Evolutionary conservation across 2,797 vertebrate genomes (phyloP).

Genomic region (Peromyscus attwateri): DNA sequence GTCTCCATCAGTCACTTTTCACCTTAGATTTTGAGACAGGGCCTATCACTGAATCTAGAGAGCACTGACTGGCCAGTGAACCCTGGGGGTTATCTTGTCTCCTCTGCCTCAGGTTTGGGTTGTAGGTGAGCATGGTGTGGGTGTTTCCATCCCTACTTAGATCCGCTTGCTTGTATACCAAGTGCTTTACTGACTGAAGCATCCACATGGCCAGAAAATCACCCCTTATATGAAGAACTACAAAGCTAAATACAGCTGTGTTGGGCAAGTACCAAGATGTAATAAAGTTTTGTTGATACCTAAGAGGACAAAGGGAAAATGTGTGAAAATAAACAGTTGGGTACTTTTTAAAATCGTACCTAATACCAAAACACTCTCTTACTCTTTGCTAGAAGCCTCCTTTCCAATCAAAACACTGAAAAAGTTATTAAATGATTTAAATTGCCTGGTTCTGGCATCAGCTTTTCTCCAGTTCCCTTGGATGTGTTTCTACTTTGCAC

Average conservation of each 20-base stretch:
- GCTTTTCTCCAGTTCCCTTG: not conserved
- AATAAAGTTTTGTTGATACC: slow-evolving; percentile 69
- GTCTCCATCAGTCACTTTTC: not conserved
- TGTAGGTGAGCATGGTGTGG: not conserved
- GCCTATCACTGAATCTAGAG: no score
- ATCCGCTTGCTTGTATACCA: no score
- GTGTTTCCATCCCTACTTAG: not conserved
- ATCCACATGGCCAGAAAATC: not conserved
- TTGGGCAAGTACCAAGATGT: not conserved
- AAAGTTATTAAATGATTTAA: slow-evolving; percentile 75
- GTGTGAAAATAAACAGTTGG: slow-evolving; percentile 72
- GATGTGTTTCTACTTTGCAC: slow-evolving; percentile 26
- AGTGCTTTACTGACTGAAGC: no score
- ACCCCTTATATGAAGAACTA: not conserved
- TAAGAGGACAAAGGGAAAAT: slow-evolving; percentile 72
- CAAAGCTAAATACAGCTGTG: slow-evolving; percentile 55
- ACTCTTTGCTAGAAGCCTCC: slow-evolving; percentile 54
- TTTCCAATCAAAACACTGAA: slow-evolving; percentile 78
- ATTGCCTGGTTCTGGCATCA: slow-evolving; percentile 53
- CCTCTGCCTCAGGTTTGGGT: not conserved
- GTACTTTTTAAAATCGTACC: slow-evolving; percentile 57
- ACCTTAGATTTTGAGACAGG: not conserved
- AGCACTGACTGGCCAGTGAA: not conserved
- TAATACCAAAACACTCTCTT: slow-evolving; percentile 66
- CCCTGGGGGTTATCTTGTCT: not conserved